Percentiles rank a stretch among this genome's conserved stretches.
phyloP scores from a whole-genome alignment of 2,797 vertebrate genomes.

The Denticeps clupeoides region DNA sequence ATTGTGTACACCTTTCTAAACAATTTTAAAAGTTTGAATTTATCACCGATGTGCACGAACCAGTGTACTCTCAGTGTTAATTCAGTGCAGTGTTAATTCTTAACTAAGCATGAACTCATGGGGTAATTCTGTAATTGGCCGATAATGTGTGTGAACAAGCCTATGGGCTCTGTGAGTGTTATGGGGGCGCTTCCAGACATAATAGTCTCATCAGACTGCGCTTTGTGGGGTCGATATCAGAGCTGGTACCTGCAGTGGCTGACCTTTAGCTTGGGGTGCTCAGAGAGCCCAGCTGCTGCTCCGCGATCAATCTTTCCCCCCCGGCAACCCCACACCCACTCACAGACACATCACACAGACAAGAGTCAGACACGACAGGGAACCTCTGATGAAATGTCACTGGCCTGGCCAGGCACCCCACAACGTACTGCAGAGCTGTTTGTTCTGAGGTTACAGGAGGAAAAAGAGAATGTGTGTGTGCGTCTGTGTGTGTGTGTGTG shows the following conservation, averaged over 20 bases:
- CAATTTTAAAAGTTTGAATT: constrained; percentile 1
- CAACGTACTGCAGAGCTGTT: no score
- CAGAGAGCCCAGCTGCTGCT: no score
- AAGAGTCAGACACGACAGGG: no score
- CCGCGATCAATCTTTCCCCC: constrained; percentile 5
- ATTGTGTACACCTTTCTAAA: no score
- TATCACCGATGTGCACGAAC: background rate
- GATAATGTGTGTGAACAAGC: constrained; percentile 1
- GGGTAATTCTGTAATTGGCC: constrained; percentile 7
- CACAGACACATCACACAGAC: no score
- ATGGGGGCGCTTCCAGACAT: constrained; percentile 27
- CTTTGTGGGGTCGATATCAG: constrained; percentile 42
- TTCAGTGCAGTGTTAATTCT: no score
- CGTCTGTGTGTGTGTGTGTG: no score
- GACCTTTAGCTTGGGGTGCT: constrained; percentile 9
- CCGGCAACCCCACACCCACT: no score
- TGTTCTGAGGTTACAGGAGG: no score
- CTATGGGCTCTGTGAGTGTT: no score
- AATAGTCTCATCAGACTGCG: constrained; percentile 41
- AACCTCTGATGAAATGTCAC: constrained; percentile 61
- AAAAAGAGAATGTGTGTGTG: no score
- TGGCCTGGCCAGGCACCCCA: constrained; percentile 44
- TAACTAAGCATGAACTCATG: no score
- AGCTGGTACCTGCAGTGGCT: constrained; percentile 11
- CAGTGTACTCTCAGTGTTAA: background rate